Evolutionary conservation across 2,113 vertebrate species (phyloP).

Genomic region (Nothocercus nigrocapillus): DNA sequence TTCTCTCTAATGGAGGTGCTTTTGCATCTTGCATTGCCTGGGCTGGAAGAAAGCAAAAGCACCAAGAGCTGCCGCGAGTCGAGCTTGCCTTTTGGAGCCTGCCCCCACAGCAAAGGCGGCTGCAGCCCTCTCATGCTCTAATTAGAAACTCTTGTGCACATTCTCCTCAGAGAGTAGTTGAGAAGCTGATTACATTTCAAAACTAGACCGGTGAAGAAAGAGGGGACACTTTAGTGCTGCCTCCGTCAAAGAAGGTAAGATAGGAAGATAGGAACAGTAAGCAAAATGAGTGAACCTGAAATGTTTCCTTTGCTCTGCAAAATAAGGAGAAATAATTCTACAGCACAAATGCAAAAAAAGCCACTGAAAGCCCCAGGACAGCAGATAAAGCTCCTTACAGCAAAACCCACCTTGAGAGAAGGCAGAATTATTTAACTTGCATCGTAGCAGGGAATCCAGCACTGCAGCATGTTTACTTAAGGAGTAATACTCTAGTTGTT

Average conservation of each 20-base stretch:
- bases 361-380: not conserved
- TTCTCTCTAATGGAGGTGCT: not conserved
- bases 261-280: not conserved
- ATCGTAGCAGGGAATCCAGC: rapidly evolving
- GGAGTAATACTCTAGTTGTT: not conserved
- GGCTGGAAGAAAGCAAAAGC: not conserved
- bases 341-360: not conserved
- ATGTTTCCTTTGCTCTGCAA: not conserved
- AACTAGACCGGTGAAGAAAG: not conserved
- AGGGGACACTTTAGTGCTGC: not conserved
- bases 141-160: not conserved
- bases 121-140: not conserved
- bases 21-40: not conserved
- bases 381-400: not conserved
- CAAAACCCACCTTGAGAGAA: not conserved
- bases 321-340: not conserved
- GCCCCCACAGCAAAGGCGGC: not conserved
- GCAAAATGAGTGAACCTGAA: not conserved
- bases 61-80: not conserved
- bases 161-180: not conserved
- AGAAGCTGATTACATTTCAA: not conserved
- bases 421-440: not conserved
- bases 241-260: not conserved
- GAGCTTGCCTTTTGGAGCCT: not conserved
- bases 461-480: rapidly evolving